Evolutionary conservation across 2,797 vertebrate genomes (phyloP), one percentile per base, ranked within the genome.

Genomic region (Sciaenops ocellatus): DNA sequence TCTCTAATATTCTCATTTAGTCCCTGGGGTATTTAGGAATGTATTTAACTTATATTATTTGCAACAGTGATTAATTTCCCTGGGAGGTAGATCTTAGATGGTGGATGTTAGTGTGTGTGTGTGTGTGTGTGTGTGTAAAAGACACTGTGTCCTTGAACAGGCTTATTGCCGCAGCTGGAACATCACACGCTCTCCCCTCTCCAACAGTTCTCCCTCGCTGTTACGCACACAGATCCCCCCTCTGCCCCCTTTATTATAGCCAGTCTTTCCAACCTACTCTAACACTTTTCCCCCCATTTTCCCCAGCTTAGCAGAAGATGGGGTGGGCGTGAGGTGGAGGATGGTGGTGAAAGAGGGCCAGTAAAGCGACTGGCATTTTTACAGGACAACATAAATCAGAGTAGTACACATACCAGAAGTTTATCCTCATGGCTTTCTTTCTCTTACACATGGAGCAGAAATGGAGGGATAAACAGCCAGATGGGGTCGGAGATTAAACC

Each of bases 121-220:
- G 67, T 52, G 65, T 63, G 54, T 56, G 47, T 81, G 82, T 63
- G 72, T 74, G 64, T 76, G 68, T 69, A 56, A 66, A 73, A 86
- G 83, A 82, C 68, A 60, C 69, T 5, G 66, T 85, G 92, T 79
- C 88, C 93, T 94, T 94, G 93, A 92, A 90, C 34, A 50, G 80
- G 80, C 73, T 93, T 92, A 88, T 77, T 85, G 90, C 90, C 86
- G 73, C 86, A 85, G 80, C 85, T 79, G 81, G 78, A 90, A 84
- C 77, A 89, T 91, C 83, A 52, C 80, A 76, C 28, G 11, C 79
- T 83, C 57, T 76, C 65, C 57, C 46, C 66, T 74, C 68, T 62
- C 69, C 68, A 85, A 55, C 79, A 57, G 52, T 64, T 79, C 72
- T 11, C 44, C 51, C 69, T 73, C 60, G 50, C 76, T 71, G 38